Evolutionary conservation across 2,888 invertebrate genomes (phyloP), one percentile per base, ranked within the genome.

Genomic region (Sinelater perroti): DNA sequence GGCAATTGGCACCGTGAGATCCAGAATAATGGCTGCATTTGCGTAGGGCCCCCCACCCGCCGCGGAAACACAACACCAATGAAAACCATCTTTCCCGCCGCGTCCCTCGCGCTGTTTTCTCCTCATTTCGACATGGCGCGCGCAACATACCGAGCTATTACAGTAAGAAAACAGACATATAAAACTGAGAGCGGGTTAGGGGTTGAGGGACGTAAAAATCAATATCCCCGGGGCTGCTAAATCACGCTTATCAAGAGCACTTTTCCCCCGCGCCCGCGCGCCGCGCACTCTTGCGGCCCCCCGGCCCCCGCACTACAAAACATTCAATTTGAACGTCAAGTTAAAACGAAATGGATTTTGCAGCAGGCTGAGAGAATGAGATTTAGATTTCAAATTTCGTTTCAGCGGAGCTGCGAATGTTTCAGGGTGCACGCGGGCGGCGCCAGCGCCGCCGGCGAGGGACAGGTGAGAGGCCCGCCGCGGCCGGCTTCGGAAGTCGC

Each of bases 161-260:
- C 80, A 79, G 80, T 80, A 80, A 81, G 80, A 81, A 80, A 80
- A 80, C 80, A 81, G 80, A 81, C 79, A 80, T 79, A 80, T 79
- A 80, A 80, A 80, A 80, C 79, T 79, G 78, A 75, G 77, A 74
- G 78, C 72, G 76, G 75, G 76, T 74, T 74, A 72, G 74, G 75
- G 75, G 76, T 69, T 67, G 75, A 73, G 78, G 76, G 77, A 75
- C 78, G 78, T 77, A 79, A 80, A 80, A 79, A 79, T 79, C 79
- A 79, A 79, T 79, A 79, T 86, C 86, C 86, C 81, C 85, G 85
- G 86, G 86, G 86, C 86, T 86, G 86, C 86, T 87, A 87, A 87
- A 87, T 87, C 87, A 87, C 86, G 86, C 80, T 80, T 79, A 79
- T 80, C 80, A 80, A 80, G 79, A 80, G 79, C 78, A 79, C 78